A percentile compares a stretch with the other conserved stretches of the same genome.
Evolutionary conservation across 2,797 vertebrate genomes (phyloP).

Genomic region (Adelosebastes latens): DNA sequence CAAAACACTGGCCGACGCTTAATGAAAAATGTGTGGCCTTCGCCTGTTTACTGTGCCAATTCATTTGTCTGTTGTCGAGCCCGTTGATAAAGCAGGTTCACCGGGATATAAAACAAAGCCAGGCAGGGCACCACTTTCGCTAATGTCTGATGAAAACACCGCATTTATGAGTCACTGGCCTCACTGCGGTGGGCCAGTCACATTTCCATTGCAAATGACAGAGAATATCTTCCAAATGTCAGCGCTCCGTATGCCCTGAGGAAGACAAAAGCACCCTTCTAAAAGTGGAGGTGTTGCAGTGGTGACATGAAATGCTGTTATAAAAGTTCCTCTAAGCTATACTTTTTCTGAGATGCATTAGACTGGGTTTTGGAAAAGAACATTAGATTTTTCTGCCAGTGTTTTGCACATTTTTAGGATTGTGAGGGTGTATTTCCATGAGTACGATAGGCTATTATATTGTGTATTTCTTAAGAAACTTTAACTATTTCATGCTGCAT

Average conservation of each 20-base stretch:
- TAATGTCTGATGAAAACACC: slow-evolving; percentile 25
- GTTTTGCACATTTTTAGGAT: neutral
- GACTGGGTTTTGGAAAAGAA: rapidly evolving
- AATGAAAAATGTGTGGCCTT: neutral
- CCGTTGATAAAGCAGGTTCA: slow-evolving; percentile 6
- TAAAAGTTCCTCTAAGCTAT: neutral
- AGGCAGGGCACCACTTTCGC: slow-evolving; percentile 10
- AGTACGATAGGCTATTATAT: neutral
- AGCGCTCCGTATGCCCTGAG: slow-evolving; percentile 3
- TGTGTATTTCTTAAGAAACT: neutral
- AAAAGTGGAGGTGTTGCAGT: slow-evolving; percentile 19
- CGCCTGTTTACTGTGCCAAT: slow-evolving; percentile 7
- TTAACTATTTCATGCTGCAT: neutral
- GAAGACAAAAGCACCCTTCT: slow-evolving; percentile 32
- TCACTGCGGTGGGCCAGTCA: slow-evolving; percentile 27
- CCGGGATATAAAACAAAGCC: neutral
- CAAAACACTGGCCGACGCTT: neutral
- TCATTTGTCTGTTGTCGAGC: neutral
- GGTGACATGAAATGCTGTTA: neutral
- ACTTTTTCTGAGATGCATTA: neutral
- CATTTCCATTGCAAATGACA: slow-evolving; percentile 67
- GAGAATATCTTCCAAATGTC: slow-evolving; percentile 50
- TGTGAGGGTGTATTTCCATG: neutral
- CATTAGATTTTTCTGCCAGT: neutral
- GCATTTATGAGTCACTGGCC: slow-evolving; percentile 31